These are phyloP conservation scores for Cydia strobilella DNA, from an alignment of 1,140 invertebrate genomes.

Conservation along the genomic window DNA sequence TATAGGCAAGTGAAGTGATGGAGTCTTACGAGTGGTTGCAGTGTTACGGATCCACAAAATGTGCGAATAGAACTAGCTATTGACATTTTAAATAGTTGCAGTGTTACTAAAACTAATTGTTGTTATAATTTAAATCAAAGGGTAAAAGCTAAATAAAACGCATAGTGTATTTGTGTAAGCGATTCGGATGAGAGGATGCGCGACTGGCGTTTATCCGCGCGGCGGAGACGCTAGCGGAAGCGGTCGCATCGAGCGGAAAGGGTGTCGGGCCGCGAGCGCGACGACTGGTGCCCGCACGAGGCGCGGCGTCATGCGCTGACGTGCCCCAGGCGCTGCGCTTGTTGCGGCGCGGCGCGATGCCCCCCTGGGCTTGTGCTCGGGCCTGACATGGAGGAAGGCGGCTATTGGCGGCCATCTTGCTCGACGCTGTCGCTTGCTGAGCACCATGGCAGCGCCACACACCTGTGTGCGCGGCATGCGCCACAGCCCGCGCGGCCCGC, in stretches of 20 bases:
- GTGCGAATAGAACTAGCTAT: constrained; percentile 39
- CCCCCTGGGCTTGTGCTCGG: constrained; percentile 44
- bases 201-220: constrained; percentile 56
- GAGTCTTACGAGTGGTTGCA: constrained; percentile 45
- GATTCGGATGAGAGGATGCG: constrained; percentile 72
- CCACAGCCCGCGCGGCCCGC: constrained; percentile 52
- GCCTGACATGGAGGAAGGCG: constrained; percentile 75
- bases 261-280: constrained; percentile 77
- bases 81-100: constrained; percentile 33
- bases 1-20: constrained; percentile 44
- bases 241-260: constrained; percentile 60
- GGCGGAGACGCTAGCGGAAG: constrained; percentile 66
- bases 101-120: constrained; percentile 39
- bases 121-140: constrained; percentile 42
- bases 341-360: constrained; percentile 74
- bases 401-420: constrained; percentile 74
- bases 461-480: constrained; percentile 68
- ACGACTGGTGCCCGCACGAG: constrained; percentile 77
- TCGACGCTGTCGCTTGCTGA: constrained; percentile 72
- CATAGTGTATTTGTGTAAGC: constrained; percentile 44
- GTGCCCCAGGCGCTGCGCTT: constrained; percentile 73
- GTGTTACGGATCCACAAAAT: constrained; percentile 30
- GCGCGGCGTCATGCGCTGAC: constrained; percentile 75
- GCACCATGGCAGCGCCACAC: constrained; percentile 70
- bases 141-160: constrained; percentile 38